Evolutionary conservation across 2,113 vertebrate genomes (phyloP).

Genomic region (Bufo bufo): DNA sequence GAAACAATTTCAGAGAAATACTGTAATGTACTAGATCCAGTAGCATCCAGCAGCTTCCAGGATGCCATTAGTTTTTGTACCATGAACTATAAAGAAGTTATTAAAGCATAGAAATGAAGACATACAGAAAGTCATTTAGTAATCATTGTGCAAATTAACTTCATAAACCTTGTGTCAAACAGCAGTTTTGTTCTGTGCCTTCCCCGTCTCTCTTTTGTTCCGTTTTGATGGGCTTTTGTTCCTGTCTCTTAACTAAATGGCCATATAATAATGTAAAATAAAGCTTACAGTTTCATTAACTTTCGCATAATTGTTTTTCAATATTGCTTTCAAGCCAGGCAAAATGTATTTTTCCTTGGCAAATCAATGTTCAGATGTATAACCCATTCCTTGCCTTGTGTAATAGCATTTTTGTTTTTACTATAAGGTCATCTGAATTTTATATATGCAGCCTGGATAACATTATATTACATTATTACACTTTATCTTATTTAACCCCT

Average conservation of each 20-base stretch:
- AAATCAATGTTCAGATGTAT: conserved; percentile 1
- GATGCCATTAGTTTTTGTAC: background rate
- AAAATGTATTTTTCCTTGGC: conserved; percentile 11
- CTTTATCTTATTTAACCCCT: background rate
- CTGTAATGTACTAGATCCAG: background rate
- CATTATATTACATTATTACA: background rate
- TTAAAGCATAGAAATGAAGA: conserved; percentile 18
- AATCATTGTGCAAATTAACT: conserved; percentile 7
- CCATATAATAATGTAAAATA: conserved; percentile 37
- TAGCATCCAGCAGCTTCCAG: background rate
- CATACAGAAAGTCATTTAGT: background rate
- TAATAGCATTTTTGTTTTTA: no score
- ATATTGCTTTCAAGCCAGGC: conserved; percentile 10
- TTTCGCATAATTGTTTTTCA: conserved; percentile 45
- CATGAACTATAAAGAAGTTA: conserved; percentile 21
- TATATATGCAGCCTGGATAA: background rate
- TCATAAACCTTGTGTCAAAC: conserved; percentile 6
- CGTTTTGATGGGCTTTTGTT: conserved; percentile 3
- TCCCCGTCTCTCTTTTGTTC: conserved; percentile 18
- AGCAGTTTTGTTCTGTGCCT: background rate
- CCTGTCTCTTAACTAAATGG: conserved; percentile 20
- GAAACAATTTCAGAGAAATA: background rate
- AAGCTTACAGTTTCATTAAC: conserved; percentile 34
- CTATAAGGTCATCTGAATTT: no score
- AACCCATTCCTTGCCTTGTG: background rate